Evolutionary conservation across 1,140 invertebrate species (phyloP).

Genomic region (Tetragonula clypearis): DNA sequence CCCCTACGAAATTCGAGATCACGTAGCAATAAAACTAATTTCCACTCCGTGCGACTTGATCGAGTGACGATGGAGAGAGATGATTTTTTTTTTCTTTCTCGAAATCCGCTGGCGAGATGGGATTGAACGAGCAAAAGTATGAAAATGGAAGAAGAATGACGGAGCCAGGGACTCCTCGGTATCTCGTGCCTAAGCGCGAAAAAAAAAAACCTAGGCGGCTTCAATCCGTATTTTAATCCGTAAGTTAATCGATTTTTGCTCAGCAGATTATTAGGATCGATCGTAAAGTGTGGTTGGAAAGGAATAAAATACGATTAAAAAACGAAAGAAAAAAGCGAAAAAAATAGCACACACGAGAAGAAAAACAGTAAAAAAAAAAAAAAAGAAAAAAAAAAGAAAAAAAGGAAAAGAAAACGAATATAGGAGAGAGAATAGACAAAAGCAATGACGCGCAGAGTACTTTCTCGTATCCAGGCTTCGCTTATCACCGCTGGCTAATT

Average conservation of each 20-base stretch:
- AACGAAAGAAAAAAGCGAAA: neutral
- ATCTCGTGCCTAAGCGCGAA: neutral
- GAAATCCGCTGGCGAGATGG: neutral
- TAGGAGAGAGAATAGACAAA: neutral
- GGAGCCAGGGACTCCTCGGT: neutral
- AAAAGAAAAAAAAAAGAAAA: neutral
- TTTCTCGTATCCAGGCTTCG: slow-evolving; percentile 40
- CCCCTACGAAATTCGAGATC: neutral
- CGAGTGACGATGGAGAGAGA: neutral
- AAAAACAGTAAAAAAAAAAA: neutral
- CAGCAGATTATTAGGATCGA: slow-evolving; percentile 36
- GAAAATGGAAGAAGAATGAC: no score
- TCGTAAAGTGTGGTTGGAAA: neutral
- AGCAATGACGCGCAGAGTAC: slow-evolving; percentile 3
- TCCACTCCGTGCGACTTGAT: neutral
- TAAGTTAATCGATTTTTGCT: slow-evolving; percentile 43
- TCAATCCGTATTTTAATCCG: slow-evolving; percentile 8
- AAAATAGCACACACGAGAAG: neutral
- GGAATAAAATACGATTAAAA: neutral
- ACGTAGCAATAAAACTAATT: slow-evolving; percentile 5
- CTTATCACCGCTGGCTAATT: slow-evolving; percentile 42
- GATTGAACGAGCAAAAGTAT: neutral
- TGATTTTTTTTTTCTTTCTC: neutral
- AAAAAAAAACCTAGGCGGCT: neutral
- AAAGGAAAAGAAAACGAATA: neutral